A percentile compares a stretch with the other conserved stretches of the same genome.
These are phyloP conservation scores for Xerus rutilus DNA, from an alignment of 2,797 vertebrate genomes.

Conservation along the genomic window DNA sequence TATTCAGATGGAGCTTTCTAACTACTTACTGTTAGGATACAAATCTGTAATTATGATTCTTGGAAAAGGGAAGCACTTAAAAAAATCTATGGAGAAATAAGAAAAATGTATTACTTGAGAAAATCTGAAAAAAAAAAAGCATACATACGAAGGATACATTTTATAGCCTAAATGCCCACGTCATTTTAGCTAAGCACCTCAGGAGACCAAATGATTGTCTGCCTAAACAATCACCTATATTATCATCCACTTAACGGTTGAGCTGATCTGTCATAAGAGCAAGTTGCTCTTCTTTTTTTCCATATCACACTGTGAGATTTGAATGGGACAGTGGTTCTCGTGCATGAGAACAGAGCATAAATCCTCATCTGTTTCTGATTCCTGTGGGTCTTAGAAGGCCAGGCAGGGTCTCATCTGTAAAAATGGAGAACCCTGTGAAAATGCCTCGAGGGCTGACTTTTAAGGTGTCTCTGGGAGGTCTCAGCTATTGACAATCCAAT, in stretches of 20 bases:
- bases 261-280: neutral
- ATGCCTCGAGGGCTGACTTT: conserved; percentile 63
- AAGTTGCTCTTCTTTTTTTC: neutral
- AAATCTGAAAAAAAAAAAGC: neutral
- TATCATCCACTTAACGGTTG: neutral
- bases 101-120: neutral
- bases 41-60: neutral
- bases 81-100: neutral
- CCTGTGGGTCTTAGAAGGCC: conserved; percentile 65
- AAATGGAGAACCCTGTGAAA: conserved; percentile 74
- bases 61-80: neutral
- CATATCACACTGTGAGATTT: conserved; percentile 4
- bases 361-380: conserved; percentile 80
- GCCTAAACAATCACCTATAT: neutral
- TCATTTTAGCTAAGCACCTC: neutral
- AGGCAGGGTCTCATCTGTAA: conserved; percentile 65
- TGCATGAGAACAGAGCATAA: neutral
- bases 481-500: conserved; percentile 40
- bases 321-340: neutral
- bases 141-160: neutral
- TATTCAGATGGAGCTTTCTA: neutral
- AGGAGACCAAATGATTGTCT: neutral
- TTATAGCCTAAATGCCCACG: neutral
- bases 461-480: conserved; percentile 74
- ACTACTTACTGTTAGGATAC: neutral